Percentiles rank a stretch among this genome's conserved stretches.
These are phyloP conservation scores for Zelostemma sp. DNA, from an alignment of 1,140 invertebrate species.

Conservation along the genomic window DNA sequence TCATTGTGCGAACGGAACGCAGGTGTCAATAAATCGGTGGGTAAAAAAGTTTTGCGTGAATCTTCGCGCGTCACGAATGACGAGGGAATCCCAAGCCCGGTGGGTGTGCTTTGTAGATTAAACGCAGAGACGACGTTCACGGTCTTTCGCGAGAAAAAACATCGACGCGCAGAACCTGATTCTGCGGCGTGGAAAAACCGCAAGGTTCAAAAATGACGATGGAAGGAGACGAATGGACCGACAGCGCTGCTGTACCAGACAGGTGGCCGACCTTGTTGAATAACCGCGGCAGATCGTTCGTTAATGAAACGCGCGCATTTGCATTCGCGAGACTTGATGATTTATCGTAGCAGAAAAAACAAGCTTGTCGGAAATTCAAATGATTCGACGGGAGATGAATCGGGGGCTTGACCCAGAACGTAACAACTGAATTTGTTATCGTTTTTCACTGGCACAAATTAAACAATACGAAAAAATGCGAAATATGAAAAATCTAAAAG, in stretches of 20 bases:
- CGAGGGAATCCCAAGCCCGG: background rate
- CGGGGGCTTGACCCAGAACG: too few relatives aligned
- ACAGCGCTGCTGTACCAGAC: background rate
- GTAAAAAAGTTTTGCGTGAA: background rate
- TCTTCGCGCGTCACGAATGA: background rate
- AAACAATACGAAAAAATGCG: too few relatives aligned
- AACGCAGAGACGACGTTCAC: background rate
- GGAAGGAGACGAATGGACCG: background rate
- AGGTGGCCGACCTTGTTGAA: background rate
- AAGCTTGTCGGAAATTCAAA: too few relatives aligned
- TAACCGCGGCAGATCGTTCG: background rate
- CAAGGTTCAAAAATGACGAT: constrained; percentile 1
- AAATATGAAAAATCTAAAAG: too few relatives aligned
- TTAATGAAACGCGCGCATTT: background rate
- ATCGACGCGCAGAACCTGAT: background rate
- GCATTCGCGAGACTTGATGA: too few relatives aligned
- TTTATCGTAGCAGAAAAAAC: too few relatives aligned
- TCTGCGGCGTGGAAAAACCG: background rate
- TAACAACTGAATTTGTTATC: too few relatives aligned
- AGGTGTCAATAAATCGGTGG: too few relatives aligned
- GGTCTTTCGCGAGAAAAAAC: background rate
- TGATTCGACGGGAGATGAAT: too few relatives aligned
- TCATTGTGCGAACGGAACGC: too few relatives aligned
- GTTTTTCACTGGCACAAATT: too few relatives aligned
- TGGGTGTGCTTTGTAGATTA: background rate